Evolutionary conservation across 1,140 invertebrate genomes (phyloP).

Genomic region (Drosophila kohkoa): DNA sequence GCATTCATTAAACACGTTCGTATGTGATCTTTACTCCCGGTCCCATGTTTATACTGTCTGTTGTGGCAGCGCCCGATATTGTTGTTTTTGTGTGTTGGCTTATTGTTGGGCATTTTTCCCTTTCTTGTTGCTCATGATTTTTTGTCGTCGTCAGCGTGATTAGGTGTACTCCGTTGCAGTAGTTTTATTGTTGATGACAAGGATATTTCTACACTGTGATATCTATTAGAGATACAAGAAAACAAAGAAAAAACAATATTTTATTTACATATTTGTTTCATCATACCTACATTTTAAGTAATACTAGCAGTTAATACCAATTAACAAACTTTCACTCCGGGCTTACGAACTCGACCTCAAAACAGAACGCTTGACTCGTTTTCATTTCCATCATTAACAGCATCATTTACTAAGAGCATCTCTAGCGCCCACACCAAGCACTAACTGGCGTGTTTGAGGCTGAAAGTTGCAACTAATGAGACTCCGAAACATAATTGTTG

Average conservation of each 20-base stretch:
- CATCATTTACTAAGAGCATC: slow-evolving; percentile 71
- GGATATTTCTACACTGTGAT: slow-evolving; percentile 20
- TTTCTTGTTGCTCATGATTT: slow-evolving; percentile 48
- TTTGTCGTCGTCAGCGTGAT: slow-evolving; percentile 75
- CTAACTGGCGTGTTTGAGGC: slow-evolving; percentile 63
- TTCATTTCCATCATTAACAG: slow-evolving; percentile 79
- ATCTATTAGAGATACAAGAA: slow-evolving; percentile 37
- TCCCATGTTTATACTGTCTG: slow-evolving; percentile 49
- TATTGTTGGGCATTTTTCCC: slow-evolving; percentile 18
- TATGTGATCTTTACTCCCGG: slow-evolving; percentile 63
- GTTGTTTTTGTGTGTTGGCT: slow-evolving; percentile 5
- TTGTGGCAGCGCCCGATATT: slow-evolving; percentile 18
- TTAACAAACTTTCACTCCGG: slow-evolving; percentile 54
- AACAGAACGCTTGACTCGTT: slow-evolving; percentile 57
- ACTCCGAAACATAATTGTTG: slow-evolving; percentile 82
- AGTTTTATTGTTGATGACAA: slow-evolving; percentile 45
- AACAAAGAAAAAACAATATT: not conserved
- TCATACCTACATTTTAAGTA: slow-evolving; percentile 8
- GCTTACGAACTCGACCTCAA: slow-evolving; percentile 71
- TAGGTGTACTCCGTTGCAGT: slow-evolving; percentile 62
- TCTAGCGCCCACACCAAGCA: not conserved
- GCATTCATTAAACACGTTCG: slow-evolving; percentile 61
- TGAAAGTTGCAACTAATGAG: slow-evolving; percentile 81
- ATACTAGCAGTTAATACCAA: slow-evolving; percentile 61
- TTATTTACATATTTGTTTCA: not conserved